Conservation (phyloP, 2,888 invertebrate species). For the Calameuta pallipes region DNA sequence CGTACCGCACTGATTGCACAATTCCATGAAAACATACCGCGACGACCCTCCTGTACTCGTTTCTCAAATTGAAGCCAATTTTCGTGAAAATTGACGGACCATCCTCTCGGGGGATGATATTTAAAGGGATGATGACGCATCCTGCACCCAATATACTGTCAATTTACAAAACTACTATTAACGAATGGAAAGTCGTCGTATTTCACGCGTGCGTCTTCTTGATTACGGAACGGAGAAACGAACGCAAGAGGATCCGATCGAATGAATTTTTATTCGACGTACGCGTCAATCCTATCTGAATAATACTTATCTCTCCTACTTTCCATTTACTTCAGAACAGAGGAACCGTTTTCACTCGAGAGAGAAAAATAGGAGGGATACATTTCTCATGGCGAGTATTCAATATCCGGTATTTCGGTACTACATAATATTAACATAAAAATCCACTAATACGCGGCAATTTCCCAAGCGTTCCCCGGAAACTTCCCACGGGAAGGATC, state of each 20-base stretch:
- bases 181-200: neutral
- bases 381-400: slow-evolving; percentile 22
- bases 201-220: neutral
- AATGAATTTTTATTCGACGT: neutral
- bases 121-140: neutral
- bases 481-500: slow-evolving; percentile 45
- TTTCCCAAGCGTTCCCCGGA: slow-evolving; percentile 32
- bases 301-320: neutral
- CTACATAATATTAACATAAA: slow-evolving; percentile 51
- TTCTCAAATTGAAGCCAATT: neutral
- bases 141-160: neutral
- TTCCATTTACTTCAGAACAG: neutral
- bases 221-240: neutral
- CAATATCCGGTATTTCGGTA: slow-evolving; percentile 30
- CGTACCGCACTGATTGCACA: slow-evolving; percentile 32
- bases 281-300: neutral
- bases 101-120: neutral
- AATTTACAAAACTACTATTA: neutral
- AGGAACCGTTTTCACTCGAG: neutral
- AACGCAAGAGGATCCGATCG: neutral
- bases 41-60: slow-evolving; percentile 9
- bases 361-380: slow-evolving; percentile 1
- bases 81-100: neutral
- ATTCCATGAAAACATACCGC: slow-evolving; percentile 10
- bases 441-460: slow-evolving; percentile 48